Conservation (phyloP, 2,888 invertebrate species). For the Alloplasta piceator region DNA sequence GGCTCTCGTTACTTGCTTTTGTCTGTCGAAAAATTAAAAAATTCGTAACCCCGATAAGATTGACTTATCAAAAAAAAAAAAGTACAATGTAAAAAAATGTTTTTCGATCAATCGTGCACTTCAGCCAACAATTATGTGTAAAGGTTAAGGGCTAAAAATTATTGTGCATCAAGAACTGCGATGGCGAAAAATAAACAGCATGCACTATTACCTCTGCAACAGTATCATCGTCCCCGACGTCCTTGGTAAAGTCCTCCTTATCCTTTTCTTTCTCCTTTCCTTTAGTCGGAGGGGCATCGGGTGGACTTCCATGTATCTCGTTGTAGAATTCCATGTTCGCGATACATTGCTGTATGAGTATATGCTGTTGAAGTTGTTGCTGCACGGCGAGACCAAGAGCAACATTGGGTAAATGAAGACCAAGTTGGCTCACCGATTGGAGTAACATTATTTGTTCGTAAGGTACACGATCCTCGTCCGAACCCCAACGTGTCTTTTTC, state of each 20-base stretch:
- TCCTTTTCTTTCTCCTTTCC: slow-evolving; percentile 67
- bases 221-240: slow-evolving; percentile 74
- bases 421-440: slow-evolving; percentile 80
- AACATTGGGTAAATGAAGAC: slow-evolving; percentile 77
- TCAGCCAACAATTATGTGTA: not conserved
- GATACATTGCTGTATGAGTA: slow-evolving; percentile 69
- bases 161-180: not conserved
- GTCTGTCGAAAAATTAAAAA: slow-evolving; percentile 21
- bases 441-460: slow-evolving; percentile 81
- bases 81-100: not conserved
- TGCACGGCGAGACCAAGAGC: slow-evolving; percentile 78
- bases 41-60: not conserved
- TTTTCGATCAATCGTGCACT: not conserved
- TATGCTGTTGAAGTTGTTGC: slow-evolving; percentile 75
- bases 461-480: slow-evolving; percentile 81
- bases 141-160: not conserved
- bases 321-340: slow-evolving; percentile 75
- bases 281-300: slow-evolving; percentile 58
- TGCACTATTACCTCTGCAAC: slow-evolving; percentile 69
- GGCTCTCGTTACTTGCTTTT: slow-evolving; percentile 46
- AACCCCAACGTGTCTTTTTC: slow-evolving; percentile 82
- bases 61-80: no score
- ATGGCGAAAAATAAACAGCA: not conserved
- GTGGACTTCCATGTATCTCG: slow-evolving; percentile 67
- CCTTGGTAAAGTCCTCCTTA: slow-evolving; percentile 74